Evolutionary conservation across 2,888 invertebrate species (phyloP), one percentile per base, ranked within the genome.

Genomic region (Coenonympha glycerion): DNA sequence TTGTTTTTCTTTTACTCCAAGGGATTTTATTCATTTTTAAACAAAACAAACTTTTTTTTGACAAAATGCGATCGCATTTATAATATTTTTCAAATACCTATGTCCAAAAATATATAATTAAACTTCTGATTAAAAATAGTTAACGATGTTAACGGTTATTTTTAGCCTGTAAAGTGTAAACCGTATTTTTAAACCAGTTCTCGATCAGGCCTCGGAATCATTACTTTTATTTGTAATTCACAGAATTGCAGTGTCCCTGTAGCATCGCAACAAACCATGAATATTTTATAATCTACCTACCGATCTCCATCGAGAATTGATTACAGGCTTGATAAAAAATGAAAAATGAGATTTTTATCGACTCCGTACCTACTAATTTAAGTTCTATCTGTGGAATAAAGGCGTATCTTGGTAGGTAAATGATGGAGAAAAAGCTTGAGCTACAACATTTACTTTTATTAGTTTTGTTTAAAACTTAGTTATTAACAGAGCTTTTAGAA

Each of bases 211-310:
- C 50, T 33, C 18, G 19, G 50, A 33, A 39, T 48, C 49, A 37
- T 18, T 44, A 31, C 37, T 30, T 52, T 52, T 52, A 52, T 52
- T 52, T 52, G 47, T 42, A 47, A 47, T 52, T 52, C 47, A 37
- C 41, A 45, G 49, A 45, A 39, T 45, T 39, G 31, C 47, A 42
- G 36, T 52, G 51, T 52, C 47, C 41, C 42, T 31, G 24, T 34
- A 47, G 34, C 37, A 39, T 24, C 31, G 40, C 30, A 45, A 48
- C 37, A 30, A 33, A 33, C 39, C 44, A 30, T 30, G 44, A 34
- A 49, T 49, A 52, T 45, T 44, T 52, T 48, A 42, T 46, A 53
- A 49, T 49, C 41, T 34, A 31, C 33, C 41, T 34, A 31, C 33
- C 45, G 44, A 49, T 44, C 36, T 44, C 21, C 22, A 24, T 44